phyloP scores from a whole-genome alignment of 2,113 vertebrate species.

The Vulpes vulpes region DNA sequence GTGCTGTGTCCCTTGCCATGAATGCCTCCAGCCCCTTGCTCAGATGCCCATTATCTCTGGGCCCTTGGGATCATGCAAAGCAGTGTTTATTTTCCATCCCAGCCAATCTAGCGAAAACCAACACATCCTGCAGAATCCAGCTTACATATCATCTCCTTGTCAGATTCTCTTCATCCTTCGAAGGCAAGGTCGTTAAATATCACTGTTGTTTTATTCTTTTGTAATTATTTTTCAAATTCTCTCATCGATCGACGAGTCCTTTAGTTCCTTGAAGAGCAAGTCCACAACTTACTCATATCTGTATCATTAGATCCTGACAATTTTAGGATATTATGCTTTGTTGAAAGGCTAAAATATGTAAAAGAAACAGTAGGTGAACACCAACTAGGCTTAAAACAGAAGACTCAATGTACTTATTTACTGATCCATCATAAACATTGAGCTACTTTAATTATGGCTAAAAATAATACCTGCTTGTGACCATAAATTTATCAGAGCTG shows the following conservation, averaged over 20 bases:
- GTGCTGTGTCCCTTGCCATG: not conserved
- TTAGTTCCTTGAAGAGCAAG: not conserved
- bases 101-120: not conserved
- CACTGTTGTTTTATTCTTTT: not conserved
- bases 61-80: not conserved
- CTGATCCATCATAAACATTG: not conserved
- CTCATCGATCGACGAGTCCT: not conserved
- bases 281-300: not conserved
- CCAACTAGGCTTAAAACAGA: not conserved
- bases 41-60: not conserved
- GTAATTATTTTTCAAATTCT: not conserved
- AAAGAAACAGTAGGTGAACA: not conserved
- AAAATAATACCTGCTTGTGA: not conserved
- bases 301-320: not conserved
- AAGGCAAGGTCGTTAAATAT: not conserved
- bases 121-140: not conserved
- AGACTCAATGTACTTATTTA: not conserved
- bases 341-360: not conserved
- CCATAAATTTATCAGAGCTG: not conserved
- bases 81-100: not conserved
- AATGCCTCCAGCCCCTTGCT: not conserved
- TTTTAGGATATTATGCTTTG: not conserved
- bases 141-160: not conserved
- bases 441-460: not conserved
- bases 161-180: not conserved